Conservation (phyloP, 2,113 vertebrate genomes). For the Apeltes quadracus region DNA sequence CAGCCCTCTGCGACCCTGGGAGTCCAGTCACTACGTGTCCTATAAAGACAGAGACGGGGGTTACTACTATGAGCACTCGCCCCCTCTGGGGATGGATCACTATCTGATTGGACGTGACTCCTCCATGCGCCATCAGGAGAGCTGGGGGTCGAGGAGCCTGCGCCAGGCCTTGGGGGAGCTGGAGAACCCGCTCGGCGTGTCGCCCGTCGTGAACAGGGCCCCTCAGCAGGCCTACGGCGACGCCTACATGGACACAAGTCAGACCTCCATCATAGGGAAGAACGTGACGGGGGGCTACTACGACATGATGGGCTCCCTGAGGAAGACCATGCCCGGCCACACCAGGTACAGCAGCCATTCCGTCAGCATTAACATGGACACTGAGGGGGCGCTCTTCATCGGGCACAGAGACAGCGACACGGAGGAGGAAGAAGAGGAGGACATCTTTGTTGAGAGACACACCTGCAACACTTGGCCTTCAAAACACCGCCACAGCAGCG, state of each 20-base stretch:
- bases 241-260: constrained; percentile 68
- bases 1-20: constrained; percentile 77
- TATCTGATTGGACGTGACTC: constrained; percentile 74
- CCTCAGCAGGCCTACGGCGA: constrained; percentile 69
- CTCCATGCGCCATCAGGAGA: constrained; percentile 62
- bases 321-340: constrained; percentile 81
- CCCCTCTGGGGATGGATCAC: constrained; percentile 61
- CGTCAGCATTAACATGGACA: constrained; percentile 76
- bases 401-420: constrained; percentile 72
- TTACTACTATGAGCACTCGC: constrained; percentile 80
- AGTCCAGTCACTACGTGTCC: constrained; percentile 82
- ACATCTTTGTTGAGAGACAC: constrained; percentile 72
- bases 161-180: constrained; percentile 82
- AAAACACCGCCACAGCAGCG: constrained; percentile 75
- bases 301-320: constrained; percentile 84
- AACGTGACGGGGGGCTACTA: constrained; percentile 74
- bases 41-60: constrained; percentile 83
- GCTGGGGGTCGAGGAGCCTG: constrained; percentile 81
- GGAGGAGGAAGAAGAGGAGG: constrained; percentile 72
- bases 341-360: constrained; percentile 67
- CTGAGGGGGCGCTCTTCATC: constrained; percentile 70
- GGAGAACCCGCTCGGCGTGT: constrained; percentile 82
- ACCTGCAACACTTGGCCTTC: constrained; percentile 84
- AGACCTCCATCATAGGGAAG: constrained; percentile 61
- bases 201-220: constrained; percentile 59